phyloP scores from a whole-genome alignment of 1,140 invertebrate species.

The Drosophila insularis region DNA sequence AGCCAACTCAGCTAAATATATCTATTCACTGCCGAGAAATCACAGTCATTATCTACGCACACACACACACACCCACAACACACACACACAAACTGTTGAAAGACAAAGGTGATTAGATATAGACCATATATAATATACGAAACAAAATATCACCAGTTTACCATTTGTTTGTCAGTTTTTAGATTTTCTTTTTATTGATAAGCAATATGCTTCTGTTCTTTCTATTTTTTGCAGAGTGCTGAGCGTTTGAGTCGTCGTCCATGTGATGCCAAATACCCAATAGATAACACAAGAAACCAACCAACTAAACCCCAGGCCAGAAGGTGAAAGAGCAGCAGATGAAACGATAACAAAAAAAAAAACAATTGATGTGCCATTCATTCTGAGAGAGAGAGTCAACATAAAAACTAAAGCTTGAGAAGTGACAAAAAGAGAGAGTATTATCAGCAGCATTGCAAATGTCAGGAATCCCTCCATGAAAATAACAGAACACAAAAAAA shows the following conservation, averaged over 20 bases:
- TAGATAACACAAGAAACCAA: conserved; percentile 20
- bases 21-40: conserved; percentile 41
- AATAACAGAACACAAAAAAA: conserved; percentile 42
- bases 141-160: conserved; percentile 36
- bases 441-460: conserved; percentile 57
- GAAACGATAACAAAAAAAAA: conserved; percentile 20
- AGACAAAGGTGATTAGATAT: conserved; percentile 45
- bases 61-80: conserved; percentile 14
- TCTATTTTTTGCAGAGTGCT: background rate
- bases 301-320: background rate
- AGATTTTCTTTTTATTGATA: conserved; percentile 37
- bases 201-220: conserved; percentile 12
- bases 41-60: conserved; percentile 46
- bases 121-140: background rate
- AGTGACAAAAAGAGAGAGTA: conserved; percentile 50
- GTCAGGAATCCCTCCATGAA: conserved; percentile 75
- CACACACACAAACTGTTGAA: conserved; percentile 20
- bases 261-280: conserved; percentile 66
- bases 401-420: conserved; percentile 66
- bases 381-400: conserved; percentile 4
- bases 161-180: conserved; percentile 38
- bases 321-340: conserved; percentile 22
- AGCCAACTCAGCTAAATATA: conserved; percentile 26
- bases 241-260: conserved; percentile 26
- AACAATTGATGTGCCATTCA: conserved; percentile 13